Evolutionary conservation across 2,113 vertebrate species (phyloP).

Genomic region (Menura novaehollandiae): DNA sequence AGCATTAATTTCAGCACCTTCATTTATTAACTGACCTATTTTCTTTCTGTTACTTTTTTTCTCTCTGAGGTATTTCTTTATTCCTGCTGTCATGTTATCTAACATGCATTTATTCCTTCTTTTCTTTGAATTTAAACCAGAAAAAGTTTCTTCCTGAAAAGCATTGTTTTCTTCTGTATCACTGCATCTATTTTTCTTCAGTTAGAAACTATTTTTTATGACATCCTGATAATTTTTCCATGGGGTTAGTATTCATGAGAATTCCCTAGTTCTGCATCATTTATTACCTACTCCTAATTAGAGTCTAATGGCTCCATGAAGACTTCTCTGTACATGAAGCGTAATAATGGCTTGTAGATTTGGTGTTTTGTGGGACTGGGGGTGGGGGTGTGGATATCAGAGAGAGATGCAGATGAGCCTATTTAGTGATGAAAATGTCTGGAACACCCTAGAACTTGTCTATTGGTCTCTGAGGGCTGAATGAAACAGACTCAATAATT

Average conservation of each 20-base stretch:
- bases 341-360: not conserved
- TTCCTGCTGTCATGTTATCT: not conserved
- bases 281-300: slow-evolving; percentile 14
- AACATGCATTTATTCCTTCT: not conserved
- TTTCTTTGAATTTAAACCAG: not conserved
- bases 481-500: not conserved
- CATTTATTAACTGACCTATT: slow-evolving; percentile 30
- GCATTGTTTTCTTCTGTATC: not conserved
- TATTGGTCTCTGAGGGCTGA: not conserved
- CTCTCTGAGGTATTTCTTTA: not conserved
- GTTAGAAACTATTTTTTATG: not conserved
- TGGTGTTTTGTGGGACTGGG: not conserved
- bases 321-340: not conserved
- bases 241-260: not conserved
- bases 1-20: not conserved
- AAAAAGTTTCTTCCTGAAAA: not conserved
- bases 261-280: not conserved
- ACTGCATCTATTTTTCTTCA: not conserved
- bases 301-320: not conserved
- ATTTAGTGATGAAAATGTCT: not conserved
- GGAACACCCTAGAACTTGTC: not conserved
- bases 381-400: not conserved
- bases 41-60: slow-evolving; percentile 23
- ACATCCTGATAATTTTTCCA: not conserved
- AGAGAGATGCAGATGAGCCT: not conserved